Evolutionary conservation across 2,888 invertebrate species (phyloP).

Genomic region (Chesias legatella): DNA sequence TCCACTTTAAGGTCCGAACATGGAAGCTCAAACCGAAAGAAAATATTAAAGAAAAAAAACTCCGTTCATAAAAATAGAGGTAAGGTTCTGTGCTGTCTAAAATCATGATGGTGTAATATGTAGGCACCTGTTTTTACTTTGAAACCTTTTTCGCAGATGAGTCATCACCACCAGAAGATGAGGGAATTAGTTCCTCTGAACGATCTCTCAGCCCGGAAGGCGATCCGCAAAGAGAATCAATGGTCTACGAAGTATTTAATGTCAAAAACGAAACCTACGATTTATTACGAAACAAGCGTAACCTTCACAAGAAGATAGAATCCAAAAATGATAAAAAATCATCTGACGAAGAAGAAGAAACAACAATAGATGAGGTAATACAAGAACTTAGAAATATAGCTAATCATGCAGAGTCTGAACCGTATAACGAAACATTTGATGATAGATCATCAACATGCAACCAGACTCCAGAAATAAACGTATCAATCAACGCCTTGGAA

Average conservation of each 20-base stretch:
- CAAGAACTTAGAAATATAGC: conserved; percentile 92
- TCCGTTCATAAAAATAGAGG: conserved; percentile 69
- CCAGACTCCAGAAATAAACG: conserved; percentile 66
- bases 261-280: conserved; percentile 80
- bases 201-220: conserved; percentile 88
- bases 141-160: conserved; percentile 64
- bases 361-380: conserved; percentile 93
- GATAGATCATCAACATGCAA: conserved; percentile 62
- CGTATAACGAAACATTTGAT: conserved; percentile 66
- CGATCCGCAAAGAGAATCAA: conserved; percentile 80
- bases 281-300: conserved; percentile 66
- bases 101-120: neutral
- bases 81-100: conserved; percentile 27
- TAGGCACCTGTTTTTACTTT: neutral
- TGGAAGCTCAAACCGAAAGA: conserved; percentile 70
- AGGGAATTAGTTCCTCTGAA: conserved; percentile 93
- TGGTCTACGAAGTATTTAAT: conserved; percentile 82
- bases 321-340: conserved; percentile 59
- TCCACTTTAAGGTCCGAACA: conserved; percentile 79
- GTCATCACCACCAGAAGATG: conserved; percentile 91
- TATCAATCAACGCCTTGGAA: conserved; percentile 54
- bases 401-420: conserved; percentile 89
- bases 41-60: conserved; percentile 76
- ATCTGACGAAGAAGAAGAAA: conserved; percentile 86
- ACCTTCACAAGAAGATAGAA: conserved; percentile 63